These are phyloP conservation scores for Varanus salvator DNA, from an alignment of 2,113 vertebrate genomes.

Conservation along the genomic window DNA sequence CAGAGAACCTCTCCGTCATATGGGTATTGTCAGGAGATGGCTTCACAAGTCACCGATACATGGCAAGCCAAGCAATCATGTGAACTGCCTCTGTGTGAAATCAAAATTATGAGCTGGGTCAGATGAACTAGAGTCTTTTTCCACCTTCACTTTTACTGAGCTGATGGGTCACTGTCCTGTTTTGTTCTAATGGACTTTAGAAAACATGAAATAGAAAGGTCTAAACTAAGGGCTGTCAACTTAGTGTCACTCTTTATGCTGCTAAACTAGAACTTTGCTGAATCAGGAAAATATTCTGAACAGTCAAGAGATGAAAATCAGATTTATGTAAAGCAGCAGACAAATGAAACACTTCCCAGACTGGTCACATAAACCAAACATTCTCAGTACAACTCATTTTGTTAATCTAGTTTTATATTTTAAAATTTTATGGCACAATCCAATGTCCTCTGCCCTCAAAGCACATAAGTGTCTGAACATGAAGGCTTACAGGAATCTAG, in stretches of 20 bases:
- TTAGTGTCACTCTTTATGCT: slow-evolving; percentile 18
- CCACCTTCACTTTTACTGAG: not conserved
- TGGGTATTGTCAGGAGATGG: not conserved
- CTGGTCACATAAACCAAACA: not conserved
- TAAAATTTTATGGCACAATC: not conserved
- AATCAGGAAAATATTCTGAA: slow-evolving; percentile 12
- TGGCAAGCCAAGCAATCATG: too few relatives aligned
- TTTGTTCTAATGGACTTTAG: slow-evolving; percentile 18
- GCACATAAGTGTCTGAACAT: too few relatives aligned
- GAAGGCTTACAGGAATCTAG: too few relatives aligned
- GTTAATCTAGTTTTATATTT: slow-evolving; percentile 7
- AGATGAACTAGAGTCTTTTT: not conserved
- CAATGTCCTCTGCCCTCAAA: too few relatives aligned
- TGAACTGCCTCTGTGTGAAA: too few relatives aligned
- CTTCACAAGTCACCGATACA: not conserved
- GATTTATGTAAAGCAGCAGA: slow-evolving; percentile 22
- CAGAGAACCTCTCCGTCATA: not conserved
- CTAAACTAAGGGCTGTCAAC: not conserved
- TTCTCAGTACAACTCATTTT: not conserved
- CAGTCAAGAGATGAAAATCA: slow-evolving; percentile 21
- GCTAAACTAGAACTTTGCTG: slow-evolving; percentile 35
- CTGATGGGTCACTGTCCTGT: not conserved
- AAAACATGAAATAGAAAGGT: not conserved
- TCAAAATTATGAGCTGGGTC: not conserved
- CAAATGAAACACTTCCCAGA: not conserved